Evolutionary conservation across 2,888 invertebrate genomes (phyloP), one percentile per base, ranked within the genome.

Genomic region (Ophion slaviceki): DNA sequence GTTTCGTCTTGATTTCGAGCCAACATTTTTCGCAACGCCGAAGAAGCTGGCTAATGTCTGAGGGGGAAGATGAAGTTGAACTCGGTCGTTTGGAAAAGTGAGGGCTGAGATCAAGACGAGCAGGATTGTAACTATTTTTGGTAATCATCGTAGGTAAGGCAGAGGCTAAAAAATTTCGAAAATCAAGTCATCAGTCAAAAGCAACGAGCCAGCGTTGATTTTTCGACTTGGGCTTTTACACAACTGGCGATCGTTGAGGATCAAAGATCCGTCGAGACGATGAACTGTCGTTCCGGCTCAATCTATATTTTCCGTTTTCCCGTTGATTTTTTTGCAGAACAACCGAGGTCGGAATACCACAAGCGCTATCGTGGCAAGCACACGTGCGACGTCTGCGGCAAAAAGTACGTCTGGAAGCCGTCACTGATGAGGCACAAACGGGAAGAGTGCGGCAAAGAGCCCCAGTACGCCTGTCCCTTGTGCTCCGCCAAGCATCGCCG

Each of bases 371-470:
- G 87, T 32, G 88, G 88, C 28, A 88, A 87, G 67, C 87, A 89
- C 82, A 77, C 78, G 45, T 93, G 92, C 86, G 87, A 85, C 40
- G 83, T 78, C 59, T 93, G 93, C 82, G 90, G 91, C 10, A 93
- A 91, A 84, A 86, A 87, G 40, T 94, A 94, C 86, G 90, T 88
- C 7, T 91, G 92, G 89, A 93, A 92, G 80, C 89, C 91, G 24
- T 92, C 91, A 8, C 77, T 92, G 75, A 88, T 88, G 84, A 90
- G 92, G 28, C 94, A 93, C 81, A 88, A 91, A 28, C 88, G 91
- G 17, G 89, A 94, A 75, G 94, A 94, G 85, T 94, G 95, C 82
- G 94, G 94, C 10, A 94, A 94, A 81, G 93, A 93, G 70, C 94
- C 94, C 10, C 92, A 91, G 87, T 94, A 94, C 88, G 87, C 85